Base-by-base conservation (phyloP, 2,797 vertebrate genomes). In the Monodelphis domestica region DNA sequence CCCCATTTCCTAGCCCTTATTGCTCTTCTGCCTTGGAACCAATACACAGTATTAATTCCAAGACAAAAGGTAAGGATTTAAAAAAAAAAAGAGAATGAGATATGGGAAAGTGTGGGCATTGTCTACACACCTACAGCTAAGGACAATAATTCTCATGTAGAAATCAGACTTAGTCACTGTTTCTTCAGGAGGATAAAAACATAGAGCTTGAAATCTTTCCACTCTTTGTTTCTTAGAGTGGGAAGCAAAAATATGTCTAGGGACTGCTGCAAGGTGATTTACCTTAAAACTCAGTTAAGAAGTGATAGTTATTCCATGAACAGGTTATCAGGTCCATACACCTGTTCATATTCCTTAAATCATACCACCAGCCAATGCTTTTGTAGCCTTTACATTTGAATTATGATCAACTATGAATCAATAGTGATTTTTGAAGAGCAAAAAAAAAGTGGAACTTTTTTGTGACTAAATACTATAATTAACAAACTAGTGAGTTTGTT, bases 261-360 rank as follows among this genome's bases (percentile, higher is more conserved):
- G 12, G 84, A 57, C 10, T 91, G 89, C 50, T 88, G 51, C 50
- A 90, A 87, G 51, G 45, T 2, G 30, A 84, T 30, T 12, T 55
- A 15, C 28, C 51, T 53, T 95, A 91, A 92, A 92, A 89, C 45
- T 84, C 56, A 55, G 30, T 70, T 92, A 53, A 90, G 53, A 91
- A 56, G 45, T 9, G 70, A 4, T 38, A 50, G 45, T 92, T n/a
- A n/a, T n/a, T n/a, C n/a, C n/a, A n/a, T n/a, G n/a, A n/a, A n/a
- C n/a, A n/a, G n/a, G n/a, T 29, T 87, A 17, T 91, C 55, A 63
- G 33, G 57, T n/a, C 28, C 90, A 84, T 9, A 26, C 12, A 53
- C 17, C 21, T 9, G 0, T 87, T 54, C 33, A n/a, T 2, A 9
- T 59, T 91, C n/a, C n/a, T n/a, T n/a, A n/a, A n/a, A n/a, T 78